These are phyloP conservation scores for Onychomys arenicola DNA, from an alignment of 2,797 vertebrate genomes.

Conservation along the genomic window DNA sequence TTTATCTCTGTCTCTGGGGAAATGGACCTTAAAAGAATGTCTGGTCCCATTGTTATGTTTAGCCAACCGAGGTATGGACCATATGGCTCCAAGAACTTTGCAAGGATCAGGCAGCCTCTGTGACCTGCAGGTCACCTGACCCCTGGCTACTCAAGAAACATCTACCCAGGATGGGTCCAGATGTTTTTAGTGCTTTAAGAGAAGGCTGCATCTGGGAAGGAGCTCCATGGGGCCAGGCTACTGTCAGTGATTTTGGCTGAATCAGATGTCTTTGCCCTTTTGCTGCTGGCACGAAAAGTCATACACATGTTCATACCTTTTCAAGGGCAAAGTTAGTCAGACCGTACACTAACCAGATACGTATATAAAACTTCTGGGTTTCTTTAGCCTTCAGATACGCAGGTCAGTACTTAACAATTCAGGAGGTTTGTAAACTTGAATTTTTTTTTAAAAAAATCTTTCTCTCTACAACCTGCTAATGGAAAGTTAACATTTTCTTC, in stretches of 20 bases:
- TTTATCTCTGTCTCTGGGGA: conserved; percentile 32
- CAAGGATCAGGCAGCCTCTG: conserved; percentile 64
- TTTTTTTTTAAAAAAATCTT: neutral
- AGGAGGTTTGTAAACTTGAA: neutral
- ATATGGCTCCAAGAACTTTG: conserved; percentile 56
- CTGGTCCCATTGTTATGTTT: conserved; percentile 48
- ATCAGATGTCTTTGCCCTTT: conserved; percentile 73
- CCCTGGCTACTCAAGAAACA: conserved; percentile 52
- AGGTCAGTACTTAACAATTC: conserved; percentile 8
- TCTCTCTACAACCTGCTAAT: conserved; percentile 42
- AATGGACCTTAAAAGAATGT: conserved; percentile 51
- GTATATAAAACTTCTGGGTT: neutral
- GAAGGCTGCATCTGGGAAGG: conserved; percentile 73
- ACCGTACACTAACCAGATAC: neutral
- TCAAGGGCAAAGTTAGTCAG: conserved; percentile 65
- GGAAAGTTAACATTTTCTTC: conserved; percentile 42
- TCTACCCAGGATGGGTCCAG: conserved; percentile 68
- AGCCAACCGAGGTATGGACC: conserved; percentile 47
- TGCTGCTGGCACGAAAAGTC: conserved; percentile 64
- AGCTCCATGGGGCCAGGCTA: conserved; percentile 55
- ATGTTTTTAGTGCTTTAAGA: conserved; percentile 68
- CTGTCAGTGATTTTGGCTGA: conserved; percentile 77
- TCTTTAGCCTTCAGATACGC: neutral
- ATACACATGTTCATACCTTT: conserved; percentile 70
- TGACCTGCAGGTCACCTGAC: conserved; percentile 62